A percentile compares a stretch with the other conserved stretches of the same genome.
Evolutionary conservation across 1,140 invertebrate genomes (phyloP).

Genomic region (Aporrectodea caliginosa): DNA sequence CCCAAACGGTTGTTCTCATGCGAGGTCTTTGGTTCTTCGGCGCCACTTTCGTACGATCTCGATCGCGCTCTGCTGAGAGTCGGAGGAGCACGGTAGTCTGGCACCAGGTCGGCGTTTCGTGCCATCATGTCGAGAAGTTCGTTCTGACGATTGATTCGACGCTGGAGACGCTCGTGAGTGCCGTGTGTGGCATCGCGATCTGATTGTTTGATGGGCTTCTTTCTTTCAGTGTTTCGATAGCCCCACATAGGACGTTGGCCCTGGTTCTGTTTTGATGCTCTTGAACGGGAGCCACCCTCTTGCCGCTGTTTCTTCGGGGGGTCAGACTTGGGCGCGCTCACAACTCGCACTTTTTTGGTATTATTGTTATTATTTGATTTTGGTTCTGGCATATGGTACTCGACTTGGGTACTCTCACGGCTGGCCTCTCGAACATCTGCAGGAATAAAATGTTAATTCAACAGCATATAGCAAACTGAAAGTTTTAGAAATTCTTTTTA

Average conservation of each 20-base stretch:
- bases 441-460: no score
- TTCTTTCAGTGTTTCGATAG: slow-evolving; percentile 42
- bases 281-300: slow-evolving; percentile 10
- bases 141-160: background rate
- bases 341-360: slow-evolving; percentile 39
- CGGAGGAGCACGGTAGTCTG: background rate
- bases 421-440: no score
- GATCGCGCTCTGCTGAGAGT: slow-evolving; percentile 14
- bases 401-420: slow-evolving; percentile 30
- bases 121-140: background rate
- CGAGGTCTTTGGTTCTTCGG: background rate
- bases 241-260: slow-evolving; percentile 43
- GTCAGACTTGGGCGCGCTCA: slow-evolving; percentile 38
- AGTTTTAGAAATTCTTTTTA: no score
- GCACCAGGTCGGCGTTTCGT: background rate
- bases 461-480: no score
- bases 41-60: background rate
- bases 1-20: background rate
- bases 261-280: slow-evolving; percentile 32
- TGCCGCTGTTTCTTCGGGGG: slow-evolving; percentile 19
- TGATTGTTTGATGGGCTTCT: slow-evolving; percentile 45
- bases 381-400: slow-evolving; percentile 28
- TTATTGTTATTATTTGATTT: slow-evolving; percentile 21
- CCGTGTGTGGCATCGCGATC: slow-evolving; percentile 49
- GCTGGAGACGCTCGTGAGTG: background rate